Evolutionary conservation across 2,113 vertebrate genomes (phyloP).

Genomic region (Gymnocephalus cernua): DNA sequence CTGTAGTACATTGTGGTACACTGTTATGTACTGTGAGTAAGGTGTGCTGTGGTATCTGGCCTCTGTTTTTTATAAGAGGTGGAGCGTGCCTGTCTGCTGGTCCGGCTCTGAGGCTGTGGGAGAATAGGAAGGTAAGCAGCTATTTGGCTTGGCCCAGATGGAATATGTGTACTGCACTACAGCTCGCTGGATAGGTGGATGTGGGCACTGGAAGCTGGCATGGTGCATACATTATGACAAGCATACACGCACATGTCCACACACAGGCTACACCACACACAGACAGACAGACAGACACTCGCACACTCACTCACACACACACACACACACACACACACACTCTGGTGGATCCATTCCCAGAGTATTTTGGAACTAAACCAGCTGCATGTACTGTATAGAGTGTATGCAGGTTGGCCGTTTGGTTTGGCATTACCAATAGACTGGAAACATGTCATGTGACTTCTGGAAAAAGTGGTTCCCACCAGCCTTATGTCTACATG

Average conservation of each 20-base stretch:
- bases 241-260: constrained; percentile 41
- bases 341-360: constrained; percentile 76
- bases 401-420: constrained; percentile 75
- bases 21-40: constrained; percentile 51
- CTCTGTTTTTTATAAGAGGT: constrained; percentile 58
- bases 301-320: constrained; percentile 27
- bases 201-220: constrained; percentile 70
- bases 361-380: constrained; percentile 73
- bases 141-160: constrained; percentile 68
- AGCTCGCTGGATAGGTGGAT: constrained; percentile 67
- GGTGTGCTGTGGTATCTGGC: constrained; percentile 67
- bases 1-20: constrained; percentile 53
- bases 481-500: constrained; percentile 61
- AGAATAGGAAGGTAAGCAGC: constrained; percentile 50
- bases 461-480: constrained; percentile 78
- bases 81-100: constrained; percentile 64
- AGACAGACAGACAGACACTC: constrained; percentile 17
- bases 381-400: constrained; percentile 77
- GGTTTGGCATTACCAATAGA: constrained; percentile 77
- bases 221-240: constrained; percentile 51
- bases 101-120: constrained; percentile 50
- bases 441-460: constrained; percentile 79
- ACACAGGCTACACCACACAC: constrained; percentile 54
- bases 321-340: constrained; percentile 26
- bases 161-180: constrained; percentile 40